Percentiles rank a stretch among this genome's conserved stretches.
phyloP scores from a whole-genome alignment of 1,140 invertebrate species.

The Papilio machaon region DNA sequence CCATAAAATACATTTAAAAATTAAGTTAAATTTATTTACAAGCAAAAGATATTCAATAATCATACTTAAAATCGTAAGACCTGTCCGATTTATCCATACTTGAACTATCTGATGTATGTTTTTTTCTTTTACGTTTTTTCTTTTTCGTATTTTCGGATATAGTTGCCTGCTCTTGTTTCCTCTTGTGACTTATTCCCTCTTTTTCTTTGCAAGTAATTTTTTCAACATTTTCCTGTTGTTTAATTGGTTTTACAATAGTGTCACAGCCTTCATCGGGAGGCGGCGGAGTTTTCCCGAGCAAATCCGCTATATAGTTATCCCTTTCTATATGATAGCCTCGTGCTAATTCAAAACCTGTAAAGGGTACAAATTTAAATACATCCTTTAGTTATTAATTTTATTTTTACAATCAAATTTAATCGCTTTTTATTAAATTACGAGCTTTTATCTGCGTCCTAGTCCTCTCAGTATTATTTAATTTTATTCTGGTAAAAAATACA shows the following conservation, averaged over 20 bases:
- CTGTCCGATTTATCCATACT: constrained; percentile 1
- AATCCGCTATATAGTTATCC: constrained; percentile 74
- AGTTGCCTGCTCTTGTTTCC: constrained; percentile 6
- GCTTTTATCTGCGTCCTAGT: too few relatives aligned
- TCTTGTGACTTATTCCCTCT: background rate
- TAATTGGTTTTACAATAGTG: constrained; percentile 54
- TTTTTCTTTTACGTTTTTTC: constrained; percentile 23
- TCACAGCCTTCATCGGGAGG: constrained; percentile 52
- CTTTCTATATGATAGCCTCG: constrained; percentile 84
- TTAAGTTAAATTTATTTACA: background rate
- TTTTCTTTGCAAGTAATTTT: constrained; percentile 7
- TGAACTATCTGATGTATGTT: background rate
- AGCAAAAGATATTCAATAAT: constrained; percentile 45
- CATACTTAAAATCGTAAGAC: constrained; percentile 54
- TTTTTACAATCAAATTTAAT: background rate
- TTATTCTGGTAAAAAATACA: too few relatives aligned
- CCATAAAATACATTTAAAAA: background rate
- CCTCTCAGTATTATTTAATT: too few relatives aligned
- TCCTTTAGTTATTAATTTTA: background rate
- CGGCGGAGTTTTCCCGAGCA: constrained; percentile 53
- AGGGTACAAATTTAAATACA: constrained; percentile 38
- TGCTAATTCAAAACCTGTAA: constrained; percentile 83
- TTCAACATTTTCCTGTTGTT: constrained; percentile 38
- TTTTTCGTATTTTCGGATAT: constrained; percentile 5
- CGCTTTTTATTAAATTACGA: too few relatives aligned